Base-by-base conservation (phyloP, 2,797 vertebrate species). In the Melanotaenia boesemani region DNA sequence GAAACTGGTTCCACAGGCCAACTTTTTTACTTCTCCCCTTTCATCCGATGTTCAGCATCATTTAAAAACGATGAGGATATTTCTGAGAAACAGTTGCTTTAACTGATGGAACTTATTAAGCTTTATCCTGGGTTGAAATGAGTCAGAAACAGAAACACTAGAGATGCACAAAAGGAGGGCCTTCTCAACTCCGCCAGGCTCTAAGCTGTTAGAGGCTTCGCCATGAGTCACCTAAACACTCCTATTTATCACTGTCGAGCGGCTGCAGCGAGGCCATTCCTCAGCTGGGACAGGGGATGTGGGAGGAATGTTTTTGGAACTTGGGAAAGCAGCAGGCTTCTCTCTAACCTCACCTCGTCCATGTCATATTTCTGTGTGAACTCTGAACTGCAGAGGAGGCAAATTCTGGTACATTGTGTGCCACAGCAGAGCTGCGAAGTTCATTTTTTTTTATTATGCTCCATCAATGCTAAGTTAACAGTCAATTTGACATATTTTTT, bases 171-270 rank as follows among this genome's bases (percentile, higher is more conserved):
- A 75, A 79, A 76, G 76, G 68, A 61, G 69, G 72, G 60, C 72
- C 79, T 72, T 71, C 79, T 72, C 80, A 84, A 81, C 32, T 32
- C 32, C 6, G 7, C 6, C 32, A 5, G 5, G 80, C 63, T 87
- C 50, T 67, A 64, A 87, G 76, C 85, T 84, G 87, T 86, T 85
- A 75, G 67, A 77, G 74, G 77, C 76, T 85, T 90, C 68, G 72
- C 82, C 79, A 60, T 85, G 84, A 90, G 70, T 83, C 84, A 83
- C 84, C 84, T 89, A 79, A 91, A 85, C 77, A 76, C 89, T 77
- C 84, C 82, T 84, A 91, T 90, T 88, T 82, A 81, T 91, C 89
- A 87, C 81, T 87, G 85, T 86, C 88, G 72, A 22, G 1, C 62
- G 64, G n/a, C 30, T 52, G 81, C 71, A 71, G 85, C 84, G 59